These are phyloP conservation scores for Malurus alboscapulatus DNA, from an alignment of 2,113 vertebrate genomes.

Conservation along the genomic window DNA sequence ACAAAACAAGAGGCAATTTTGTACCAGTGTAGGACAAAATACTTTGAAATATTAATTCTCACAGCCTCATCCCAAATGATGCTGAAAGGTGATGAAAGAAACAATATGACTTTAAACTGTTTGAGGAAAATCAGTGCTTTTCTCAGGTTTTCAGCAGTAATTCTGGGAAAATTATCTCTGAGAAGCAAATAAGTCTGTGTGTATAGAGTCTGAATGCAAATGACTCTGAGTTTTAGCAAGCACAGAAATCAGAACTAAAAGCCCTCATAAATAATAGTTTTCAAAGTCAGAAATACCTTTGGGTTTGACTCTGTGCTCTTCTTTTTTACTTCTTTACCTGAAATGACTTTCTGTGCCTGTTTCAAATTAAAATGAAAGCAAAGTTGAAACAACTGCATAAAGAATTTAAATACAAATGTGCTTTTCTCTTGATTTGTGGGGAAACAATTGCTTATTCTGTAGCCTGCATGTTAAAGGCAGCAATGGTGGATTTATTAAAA, in stretches of 20 bases:
- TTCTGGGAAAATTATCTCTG: background rate
- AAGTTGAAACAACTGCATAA: constrained; percentile 10
- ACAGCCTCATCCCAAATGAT: background rate
- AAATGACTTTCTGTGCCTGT: constrained; percentile 50
- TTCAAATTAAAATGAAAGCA: constrained; percentile 29
- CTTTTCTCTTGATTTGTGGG: background rate
- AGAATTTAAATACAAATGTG: background rate
- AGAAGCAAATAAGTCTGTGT: background rate
- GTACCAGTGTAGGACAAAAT: rapidly evolving
- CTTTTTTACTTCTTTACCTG: constrained; percentile 9
- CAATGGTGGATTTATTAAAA: background rate
- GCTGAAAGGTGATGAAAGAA: background rate
- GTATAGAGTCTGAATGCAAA: background rate
- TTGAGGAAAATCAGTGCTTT: background rate
- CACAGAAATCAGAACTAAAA: background rate
- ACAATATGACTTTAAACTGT: background rate
- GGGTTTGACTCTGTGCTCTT: background rate
- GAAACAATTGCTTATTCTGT: background rate
- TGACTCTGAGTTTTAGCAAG: background rate
- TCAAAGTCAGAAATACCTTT: constrained; percentile 40
- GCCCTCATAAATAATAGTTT: background rate
- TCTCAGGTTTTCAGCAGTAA: background rate
- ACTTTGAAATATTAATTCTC: background rate
- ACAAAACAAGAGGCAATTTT: background rate
- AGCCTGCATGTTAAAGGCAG: background rate